Conservation (phyloP, 2,797 vertebrate species). For the Sparidentex hasta region DNA sequence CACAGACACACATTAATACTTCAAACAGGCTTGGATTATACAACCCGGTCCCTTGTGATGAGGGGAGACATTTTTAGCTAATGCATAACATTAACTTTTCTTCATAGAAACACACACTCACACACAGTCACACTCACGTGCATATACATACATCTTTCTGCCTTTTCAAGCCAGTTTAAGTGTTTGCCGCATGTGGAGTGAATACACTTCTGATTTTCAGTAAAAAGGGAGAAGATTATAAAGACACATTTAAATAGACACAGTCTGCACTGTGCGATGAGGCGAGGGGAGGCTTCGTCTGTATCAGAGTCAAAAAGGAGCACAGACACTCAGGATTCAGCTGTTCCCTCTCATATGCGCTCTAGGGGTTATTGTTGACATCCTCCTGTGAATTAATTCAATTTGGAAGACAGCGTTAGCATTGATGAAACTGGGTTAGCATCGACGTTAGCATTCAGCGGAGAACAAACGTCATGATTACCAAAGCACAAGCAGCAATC, state of each 20-base stretch:
- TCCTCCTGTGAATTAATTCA: constrained; percentile 83
- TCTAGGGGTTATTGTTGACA: constrained; percentile 77
- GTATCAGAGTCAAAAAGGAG: constrained; percentile 64
- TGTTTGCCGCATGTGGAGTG: constrained; percentile 41
- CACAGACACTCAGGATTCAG: constrained; percentile 71
- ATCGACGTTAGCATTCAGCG: constrained; percentile 81
- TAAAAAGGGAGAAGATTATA: constrained; percentile 60
- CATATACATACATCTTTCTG: constrained; percentile 16
- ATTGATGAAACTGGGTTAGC: constrained; percentile 79
- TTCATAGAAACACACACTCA: constrained; percentile 19
- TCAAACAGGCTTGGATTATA: constrained; percentile 62
- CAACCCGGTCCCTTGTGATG: constrained; percentile 55
- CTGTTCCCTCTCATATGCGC: constrained; percentile 74
- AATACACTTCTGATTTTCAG: constrained; percentile 69
- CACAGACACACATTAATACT: constrained; percentile 37
- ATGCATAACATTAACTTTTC: constrained; percentile 59
- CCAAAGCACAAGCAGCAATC: constrained; percentile 68
- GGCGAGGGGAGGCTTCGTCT: constrained; percentile 50
- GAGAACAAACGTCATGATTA: constrained; percentile 87
- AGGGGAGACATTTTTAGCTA: constrained; percentile 60
- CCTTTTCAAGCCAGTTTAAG: constrained; percentile 42
- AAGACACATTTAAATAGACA: constrained; percentile 55
- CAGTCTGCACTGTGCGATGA: constrained; percentile 28
- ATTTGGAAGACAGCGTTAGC: constrained; percentile 77
- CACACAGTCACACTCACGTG: background rate